Base-by-base conservation (phyloP, 2,113 vertebrate genomes). In the Pagrus major region DNA sequence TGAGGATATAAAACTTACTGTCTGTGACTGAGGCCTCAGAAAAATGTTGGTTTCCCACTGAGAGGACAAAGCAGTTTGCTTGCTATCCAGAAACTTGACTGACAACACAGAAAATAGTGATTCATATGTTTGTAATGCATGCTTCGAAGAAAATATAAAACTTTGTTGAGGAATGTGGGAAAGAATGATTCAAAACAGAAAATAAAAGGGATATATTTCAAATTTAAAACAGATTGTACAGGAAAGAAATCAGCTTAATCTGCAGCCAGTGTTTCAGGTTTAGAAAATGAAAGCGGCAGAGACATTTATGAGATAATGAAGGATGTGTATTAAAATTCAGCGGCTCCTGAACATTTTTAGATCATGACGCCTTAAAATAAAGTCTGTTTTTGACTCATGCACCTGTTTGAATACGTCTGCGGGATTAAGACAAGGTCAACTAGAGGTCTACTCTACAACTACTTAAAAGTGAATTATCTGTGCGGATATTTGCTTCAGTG, bases 1-100 rank as follows among this genome's bases (percentile, higher is more conserved):
- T 64, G 87, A 71, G 81, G 61, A 77, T 59, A 81, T 89, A 84
- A 86, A 88, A 78, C 72, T 88, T 55, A 72, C 55, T 25, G 59
- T 70, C 47, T 60, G 71, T 42, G 73, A 72, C 74, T 23, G 52
- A 61, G 47, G 77, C 67, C n/a, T 44, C 46, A 76, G 61, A 66
- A 71, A 80, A 75, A 80, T 20, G 27, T 44, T 5, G 5, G 52
- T 70, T 81, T 66, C 51, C 65, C n/a, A 14, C 56, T 8, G 49
- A 29, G 78, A 71, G 44, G 56, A 82, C 44, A 15, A 41, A 79
- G 64, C 85, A 86, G 78, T 73, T 75, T 80, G 73, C 64, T 79
- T 89, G 78, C 72, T 71, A 72, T 81, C 51, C 61, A 80, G 66
- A 70, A 73, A 64, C 71, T 29, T 54, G 41, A 65, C 74, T 86